A percentile compares a stretch with the other conserved stretches of the same genome.
Evolutionary conservation across 1,140 invertebrate species (phyloP).

Genomic region (Drosophila pseudoobscura): DNA sequence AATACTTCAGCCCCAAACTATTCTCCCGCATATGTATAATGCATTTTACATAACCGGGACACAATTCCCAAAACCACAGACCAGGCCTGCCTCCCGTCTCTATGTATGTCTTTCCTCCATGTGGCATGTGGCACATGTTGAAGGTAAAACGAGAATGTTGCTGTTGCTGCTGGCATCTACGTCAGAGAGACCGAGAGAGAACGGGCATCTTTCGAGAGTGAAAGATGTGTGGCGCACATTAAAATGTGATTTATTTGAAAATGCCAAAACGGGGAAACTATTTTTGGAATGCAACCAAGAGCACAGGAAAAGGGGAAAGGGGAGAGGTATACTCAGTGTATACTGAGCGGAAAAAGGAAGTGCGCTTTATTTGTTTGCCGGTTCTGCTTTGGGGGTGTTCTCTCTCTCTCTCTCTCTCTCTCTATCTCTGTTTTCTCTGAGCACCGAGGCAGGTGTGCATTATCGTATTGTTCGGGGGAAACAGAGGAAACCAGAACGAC

Average conservation of each 20-base stretch:
- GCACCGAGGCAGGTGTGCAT: constrained; percentile 5
- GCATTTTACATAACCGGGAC: too few relatives aligned
- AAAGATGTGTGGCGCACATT: constrained; percentile 58
- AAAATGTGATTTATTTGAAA: constrained; percentile 66
- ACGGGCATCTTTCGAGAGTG: constrained; percentile 19
- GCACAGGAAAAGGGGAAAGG: not conserved
- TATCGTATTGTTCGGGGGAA: too few relatives aligned
- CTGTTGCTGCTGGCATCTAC: not conserved
- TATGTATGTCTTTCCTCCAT: too few relatives aligned
- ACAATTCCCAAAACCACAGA: too few relatives aligned
- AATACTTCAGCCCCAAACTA: too few relatives aligned
- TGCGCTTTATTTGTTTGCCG: constrained; percentile 55
- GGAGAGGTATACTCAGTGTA: not conserved
- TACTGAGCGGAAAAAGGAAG: constrained; percentile 52
- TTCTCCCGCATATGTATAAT: too few relatives aligned
- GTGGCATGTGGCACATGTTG: too few relatives aligned
- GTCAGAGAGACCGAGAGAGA: constrained; percentile 2
- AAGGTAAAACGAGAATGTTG: constrained; percentile 37
- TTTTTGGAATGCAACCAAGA: constrained; percentile 53
- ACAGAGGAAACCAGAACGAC: not conserved
- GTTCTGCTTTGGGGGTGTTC: constrained; percentile 9
- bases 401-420: not conserved
- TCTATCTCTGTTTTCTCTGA: too few relatives aligned
- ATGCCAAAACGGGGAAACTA: constrained; percentile 42
- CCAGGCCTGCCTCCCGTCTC: too few relatives aligned